Base-by-base conservation (phyloP, 92 coral and sea anemone genomes). In the Bergia puertoricense region DNA sequence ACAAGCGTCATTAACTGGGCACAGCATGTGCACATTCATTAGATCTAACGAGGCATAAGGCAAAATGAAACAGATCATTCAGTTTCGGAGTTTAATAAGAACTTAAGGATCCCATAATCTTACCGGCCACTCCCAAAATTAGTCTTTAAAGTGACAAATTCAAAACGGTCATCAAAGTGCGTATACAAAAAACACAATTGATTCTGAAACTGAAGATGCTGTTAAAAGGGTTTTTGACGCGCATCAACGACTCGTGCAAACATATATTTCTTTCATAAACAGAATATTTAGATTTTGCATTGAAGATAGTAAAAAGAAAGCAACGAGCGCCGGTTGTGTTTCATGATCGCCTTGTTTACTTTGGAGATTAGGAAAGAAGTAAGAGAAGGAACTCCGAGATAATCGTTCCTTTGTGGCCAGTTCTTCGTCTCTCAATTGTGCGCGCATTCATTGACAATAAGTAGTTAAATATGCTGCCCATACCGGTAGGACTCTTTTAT, bases 1-100 rank as follows among this genome's bases (percentile, higher is more conserved):
- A 45, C 65, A 69, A 37, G 78, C 87, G 87, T 84, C 67, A 84
- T 84, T 84, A 69, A 36, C 87, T 74, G 18, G 20, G 45, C 45
- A 36, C 87, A 71, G 78, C 44, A 36, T 46, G 75, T 13, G 44
- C n/a, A 69, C 45, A 30, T 72, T 44, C 54, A 84, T 84, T 84
- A 84, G 78, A 14, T 69, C 16, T 44, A 84, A 51, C 77, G 16
- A 36, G 78, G 39, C 87, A 37, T 15, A 69, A 15, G 77, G 54
- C 10, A 40, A 23, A 20, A 84, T 45, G 39, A 50, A 51, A 10
- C 40, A 71, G 37, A 0, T 36, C 57, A n/a, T 23, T n/a, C n/a
- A 71, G 9, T 68, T 83, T 42, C 39, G 66, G 23, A 11, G 18
- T 42, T 84, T 44, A 45, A 45, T 50, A 46, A 39, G 87, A 37